These are phyloP conservation scores for Lophotis ruficrista DNA, from an alignment of 2,113 vertebrate species.

Conservation along the genomic window DNA sequence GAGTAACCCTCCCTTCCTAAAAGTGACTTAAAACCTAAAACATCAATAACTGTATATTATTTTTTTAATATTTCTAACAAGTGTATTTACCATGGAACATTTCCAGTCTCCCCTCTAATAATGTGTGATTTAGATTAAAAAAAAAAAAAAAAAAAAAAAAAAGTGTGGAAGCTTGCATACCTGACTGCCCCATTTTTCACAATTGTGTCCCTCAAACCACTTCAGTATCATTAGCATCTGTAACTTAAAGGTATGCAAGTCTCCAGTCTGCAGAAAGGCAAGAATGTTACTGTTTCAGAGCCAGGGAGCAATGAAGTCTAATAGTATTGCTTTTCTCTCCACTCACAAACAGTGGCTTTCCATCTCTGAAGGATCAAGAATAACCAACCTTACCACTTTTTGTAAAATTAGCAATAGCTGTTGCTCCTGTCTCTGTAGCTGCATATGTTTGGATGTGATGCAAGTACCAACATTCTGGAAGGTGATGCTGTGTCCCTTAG, in stretches of 20 bases:
- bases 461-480: slow-evolving; percentile 74
- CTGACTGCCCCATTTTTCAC: not conserved
- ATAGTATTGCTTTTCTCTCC: not conserved
- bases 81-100: not conserved
- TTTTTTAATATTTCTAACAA: not conserved
- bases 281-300: not conserved
- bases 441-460: slow-evolving; percentile 73
- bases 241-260: not conserved
- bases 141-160: no score
- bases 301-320: not conserved
- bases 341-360: not conserved
- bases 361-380: not conserved
- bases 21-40: not conserved
- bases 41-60: not conserved
- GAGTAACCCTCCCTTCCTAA: not conserved
- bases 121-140: not conserved
- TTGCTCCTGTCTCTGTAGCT: slow-evolving; percentile 72
- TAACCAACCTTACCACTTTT: slow-evolving; percentile 54
- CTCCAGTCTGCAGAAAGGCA: not conserved
- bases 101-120: not conserved
- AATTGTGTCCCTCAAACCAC: not conserved
- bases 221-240: not conserved
- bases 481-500: slow-evolving; percentile 66
- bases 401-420: slow-evolving; percentile 76
- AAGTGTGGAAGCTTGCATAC: not conserved